Evolutionary conservation across 2,888 invertebrate genomes (phyloP).

Genomic region (Drosophila bunnanda): DNA sequence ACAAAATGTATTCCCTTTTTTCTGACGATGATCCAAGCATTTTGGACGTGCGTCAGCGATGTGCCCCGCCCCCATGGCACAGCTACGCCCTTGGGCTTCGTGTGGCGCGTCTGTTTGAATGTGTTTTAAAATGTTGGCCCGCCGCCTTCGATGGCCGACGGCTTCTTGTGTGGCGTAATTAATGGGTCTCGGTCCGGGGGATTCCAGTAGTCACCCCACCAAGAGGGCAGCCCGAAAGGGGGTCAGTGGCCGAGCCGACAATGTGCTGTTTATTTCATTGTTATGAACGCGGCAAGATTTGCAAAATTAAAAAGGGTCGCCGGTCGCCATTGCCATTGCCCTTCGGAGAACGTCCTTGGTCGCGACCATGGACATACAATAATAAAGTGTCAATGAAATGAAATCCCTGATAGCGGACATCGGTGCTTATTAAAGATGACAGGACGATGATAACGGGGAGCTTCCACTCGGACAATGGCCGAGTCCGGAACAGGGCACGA

Average conservation of each 20-base stretch:
- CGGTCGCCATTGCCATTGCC: constrained; percentile 76
- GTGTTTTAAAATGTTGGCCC: constrained; percentile 54
- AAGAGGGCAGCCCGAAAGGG: constrained; percentile 10
- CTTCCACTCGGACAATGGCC: constrained; percentile 45
- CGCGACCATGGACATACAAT: constrained; percentile 49
- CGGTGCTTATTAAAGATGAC: constrained; percentile 80
- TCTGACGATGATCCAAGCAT: constrained; percentile 28
- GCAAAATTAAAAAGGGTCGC: constrained; percentile 81
- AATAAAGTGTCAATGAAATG: constrained; percentile 79
- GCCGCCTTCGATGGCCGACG: constrained; percentile 34
- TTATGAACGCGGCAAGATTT: constrained; percentile 71
- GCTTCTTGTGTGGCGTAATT: constrained; percentile 69
- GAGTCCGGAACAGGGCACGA: constrained; percentile 44
- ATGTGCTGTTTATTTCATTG: constrained; percentile 70
- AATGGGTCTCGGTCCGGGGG: constrained; percentile 56
- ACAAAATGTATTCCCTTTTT: constrained; percentile 5
- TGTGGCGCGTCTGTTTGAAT: constrained; percentile 38
- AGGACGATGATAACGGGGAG: constrained; percentile 65
- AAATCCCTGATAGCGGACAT: constrained; percentile 76
- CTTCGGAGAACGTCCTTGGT: constrained; percentile 44
- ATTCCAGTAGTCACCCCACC: constrained; percentile 11
- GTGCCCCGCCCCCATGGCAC: constrained; percentile 6
- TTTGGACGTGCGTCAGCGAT: constrained; percentile 49
- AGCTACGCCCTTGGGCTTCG: constrained; percentile 30
- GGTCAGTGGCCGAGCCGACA: constrained; percentile 26